Base-by-base conservation (phyloP, 2,888 invertebrate species). In the Melanostoma scalare region DNA sequence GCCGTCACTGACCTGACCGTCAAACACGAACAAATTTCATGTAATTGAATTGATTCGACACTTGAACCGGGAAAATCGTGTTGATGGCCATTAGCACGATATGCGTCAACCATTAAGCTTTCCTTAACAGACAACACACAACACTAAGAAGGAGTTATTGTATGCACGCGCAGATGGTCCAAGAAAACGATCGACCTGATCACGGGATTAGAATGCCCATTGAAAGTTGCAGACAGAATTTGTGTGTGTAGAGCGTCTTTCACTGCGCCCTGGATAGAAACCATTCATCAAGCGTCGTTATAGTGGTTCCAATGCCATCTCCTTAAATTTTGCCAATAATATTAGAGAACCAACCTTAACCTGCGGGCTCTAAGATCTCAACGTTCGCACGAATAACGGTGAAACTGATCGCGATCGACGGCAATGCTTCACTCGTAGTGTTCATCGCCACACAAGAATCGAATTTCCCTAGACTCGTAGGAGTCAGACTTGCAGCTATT, bases 51-150 rank as follows among this genome's bases (percentile, higher is more conserved):
- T 80, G 69, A 75, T 71, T 75, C 69, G 80, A 80, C 80, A 80
- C 80, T 80, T 80, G 80, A 80, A 75, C 80, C 80, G 69, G 75
- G 75, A 80, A 80, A 80, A 65, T 75, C 75, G 74, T 80, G 69
- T 80, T 80, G 80, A 80, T 75, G 56, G 63, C 58, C 75, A 75
- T 80, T 80, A 75, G 80, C 80, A 74, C 80, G 80, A 75, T 71
- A 80, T 80, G 69, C 80, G 75, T 80, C 80, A 80, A 71, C 69
- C 61, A 55, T 78, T 78, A 35, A 60, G 42, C 46, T 60, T 72
- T 78, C 72, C 9, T 48, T 60, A 67, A 73, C 35, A 40, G 56
- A 61, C 36, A 40, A 44, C 44, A 53, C 52, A 60, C 38, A 58
- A 46, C 46, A 30, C 31, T 40, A 4, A 30, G 9, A 30, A 20